Percentiles rank a stretch among this genome's conserved stretches.
Evolutionary conservation across 2,797 vertebrate genomes (phyloP).

Genomic region (Characodon lateralis): DNA sequence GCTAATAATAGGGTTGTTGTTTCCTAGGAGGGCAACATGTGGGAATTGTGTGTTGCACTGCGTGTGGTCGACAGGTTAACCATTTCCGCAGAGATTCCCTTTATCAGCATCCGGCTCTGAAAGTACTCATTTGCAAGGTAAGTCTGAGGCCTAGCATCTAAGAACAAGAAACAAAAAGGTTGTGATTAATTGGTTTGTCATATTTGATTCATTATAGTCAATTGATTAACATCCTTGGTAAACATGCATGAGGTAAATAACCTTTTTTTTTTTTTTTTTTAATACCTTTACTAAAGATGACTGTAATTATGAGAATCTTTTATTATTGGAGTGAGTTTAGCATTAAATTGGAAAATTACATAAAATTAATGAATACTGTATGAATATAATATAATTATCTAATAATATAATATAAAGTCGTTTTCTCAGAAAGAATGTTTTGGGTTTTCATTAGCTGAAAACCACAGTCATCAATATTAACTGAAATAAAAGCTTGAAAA

Average conservation of each 20-base stretch:
- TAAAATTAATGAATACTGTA: too few species aligned
- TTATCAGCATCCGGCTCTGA: conserved; percentile 93
- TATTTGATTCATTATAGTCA: not conserved
- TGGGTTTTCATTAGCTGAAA: too few species aligned
- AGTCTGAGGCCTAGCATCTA: conserved; percentile 30
- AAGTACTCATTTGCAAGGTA: conserved; percentile 99
- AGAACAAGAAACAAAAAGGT: not conserved
- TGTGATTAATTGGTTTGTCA: not conserved
- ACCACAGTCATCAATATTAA: not conserved
- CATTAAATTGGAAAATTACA: not conserved
- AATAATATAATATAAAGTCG: too few species aligned
- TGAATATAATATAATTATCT: too few species aligned
- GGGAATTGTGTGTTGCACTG: conserved; percentile 95
- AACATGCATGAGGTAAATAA: not conserved
- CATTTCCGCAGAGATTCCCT: conserved; percentile 96
- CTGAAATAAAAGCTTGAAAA: not conserved
- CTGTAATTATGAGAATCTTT: not conserved
- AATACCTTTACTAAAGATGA: not conserved
- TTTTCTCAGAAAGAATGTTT: too few species aligned
- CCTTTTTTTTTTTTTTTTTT: not conserved
- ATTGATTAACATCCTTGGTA: not conserved
- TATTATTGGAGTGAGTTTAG: not conserved
- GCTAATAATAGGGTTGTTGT: conserved; percentile 36
- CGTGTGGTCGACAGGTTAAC: conserved; percentile 97
- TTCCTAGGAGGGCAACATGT: conserved; percentile 85